Conservation (phyloP, 2,888 invertebrate genomes). For the Gymnocheta viridis region DNA sequence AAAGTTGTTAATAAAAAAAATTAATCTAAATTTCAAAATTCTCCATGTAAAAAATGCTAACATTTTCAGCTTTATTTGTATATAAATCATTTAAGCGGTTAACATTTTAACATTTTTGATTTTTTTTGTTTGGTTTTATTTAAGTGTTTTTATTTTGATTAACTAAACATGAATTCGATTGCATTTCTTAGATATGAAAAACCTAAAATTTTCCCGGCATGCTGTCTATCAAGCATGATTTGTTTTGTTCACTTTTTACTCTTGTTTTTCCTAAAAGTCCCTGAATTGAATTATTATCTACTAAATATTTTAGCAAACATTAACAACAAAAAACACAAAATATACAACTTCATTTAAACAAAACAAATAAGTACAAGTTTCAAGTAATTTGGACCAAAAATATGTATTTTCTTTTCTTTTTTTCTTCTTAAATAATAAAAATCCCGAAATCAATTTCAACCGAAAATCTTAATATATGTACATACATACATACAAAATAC, state of each 20-base stretch:
- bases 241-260: constrained; percentile 25
- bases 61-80: constrained; percentile 13
- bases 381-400: constrained; percentile 74
- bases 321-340: constrained; percentile 39
- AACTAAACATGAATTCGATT: neutral
- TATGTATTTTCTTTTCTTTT: constrained; percentile 75
- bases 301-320: neutral
- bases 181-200: constrained; percentile 11
- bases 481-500: constrained; percentile 43
- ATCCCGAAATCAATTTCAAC: constrained; percentile 55
- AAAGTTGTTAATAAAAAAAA: constrained; percentile 62
- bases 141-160: neutral
- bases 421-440: constrained; percentile 72
- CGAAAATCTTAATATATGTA: constrained; percentile 20
- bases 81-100: neutral
- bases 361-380: constrained; percentile 69
- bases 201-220: constrained; percentile 17
- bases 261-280: neutral
- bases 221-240: constrained; percentile 55
- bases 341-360: constrained; percentile 62
- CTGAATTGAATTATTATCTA: neutral
- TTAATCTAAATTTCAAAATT: constrained; percentile 32
- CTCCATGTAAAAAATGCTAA: neutral
- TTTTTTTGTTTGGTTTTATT: neutral
- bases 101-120: neutral